Evolutionary conservation across 2,888 invertebrate genomes (phyloP), one percentile per base, ranked within the genome.

Genomic region (Acanthoscelides obtectus): DNA sequence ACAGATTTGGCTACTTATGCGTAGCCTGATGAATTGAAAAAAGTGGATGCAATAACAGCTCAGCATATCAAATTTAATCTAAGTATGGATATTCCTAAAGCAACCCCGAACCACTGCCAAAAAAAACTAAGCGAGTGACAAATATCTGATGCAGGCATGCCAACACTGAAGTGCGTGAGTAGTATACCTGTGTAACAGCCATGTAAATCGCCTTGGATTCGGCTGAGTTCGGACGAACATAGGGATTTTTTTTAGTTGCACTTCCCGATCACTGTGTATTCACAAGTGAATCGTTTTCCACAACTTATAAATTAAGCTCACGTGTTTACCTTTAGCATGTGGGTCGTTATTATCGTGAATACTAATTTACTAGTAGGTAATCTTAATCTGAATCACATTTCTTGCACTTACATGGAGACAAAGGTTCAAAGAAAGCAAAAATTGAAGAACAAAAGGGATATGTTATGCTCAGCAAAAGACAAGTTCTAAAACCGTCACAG

Each of bases 121-220:
- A 75, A 45, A 81, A 81, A 84, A 85, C 84, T 84, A 84, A 85
- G 84, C 85, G 82, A 84, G 85, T 86, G 85, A 86, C 84, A 85
- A 78, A 79, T 78, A 79, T 78, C 77, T 79, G 82, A 85, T 86
- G 85, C 85, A 85, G 83, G 83, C 86, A 86, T 86, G 86, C 85
- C 84, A 85, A 86, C 85, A 86, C 85, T 84, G 81, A 85, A 84
- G 84, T 85, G 85, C 84, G 84, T 82, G 81, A 80, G 76, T 80
- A 81, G 81, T 84, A 66, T 66, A 85, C 84, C 84, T 85, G 83
- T 81, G 82, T 81, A 80, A 78, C 80, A 77, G 81, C 79, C 78
- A 79, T 75, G 77, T 45, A 6, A 45, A 45, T 45, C 45, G 45
- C 45, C 45, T 45, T 12, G 12, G 45, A 45, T 45, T 12, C 45